These are phyloP conservation scores for Umimayanthus chanpuru DNA, from an alignment of 92 coral and sea anemone species.

Conservation along the genomic window DNA sequence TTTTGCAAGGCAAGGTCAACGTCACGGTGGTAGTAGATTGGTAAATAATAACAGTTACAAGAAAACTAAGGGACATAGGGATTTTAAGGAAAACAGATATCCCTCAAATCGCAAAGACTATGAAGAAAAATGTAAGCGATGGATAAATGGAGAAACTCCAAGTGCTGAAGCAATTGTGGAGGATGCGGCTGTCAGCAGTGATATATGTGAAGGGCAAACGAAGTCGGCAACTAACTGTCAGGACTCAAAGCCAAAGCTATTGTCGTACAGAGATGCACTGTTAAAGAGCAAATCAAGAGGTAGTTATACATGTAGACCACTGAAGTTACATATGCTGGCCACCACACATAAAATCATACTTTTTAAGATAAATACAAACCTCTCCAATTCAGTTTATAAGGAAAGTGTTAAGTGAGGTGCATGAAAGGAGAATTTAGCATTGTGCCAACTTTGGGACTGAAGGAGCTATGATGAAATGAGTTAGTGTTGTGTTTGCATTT, in stretches of 20 bases:
- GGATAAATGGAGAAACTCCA: slow-evolving; percentile 28
- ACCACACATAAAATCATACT: no score
- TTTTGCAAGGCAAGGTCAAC: slow-evolving; percentile 32
- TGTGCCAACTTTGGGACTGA: not conserved
- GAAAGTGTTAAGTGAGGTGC: not conserved
- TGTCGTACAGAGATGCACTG: slow-evolving; percentile 94
- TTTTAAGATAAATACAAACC: no score
- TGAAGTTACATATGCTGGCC: not conserved
- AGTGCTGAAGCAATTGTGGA: not conserved
- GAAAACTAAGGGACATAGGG: slow-evolving; percentile 42
- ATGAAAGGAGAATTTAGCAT: not conserved
- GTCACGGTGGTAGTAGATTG: slow-evolving; percentile 40
- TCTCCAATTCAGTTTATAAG: not conserved
- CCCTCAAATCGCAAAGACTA: slow-evolving; percentile 30
- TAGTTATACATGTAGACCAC: slow-evolving; percentile 1
- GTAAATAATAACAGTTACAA: slow-evolving; percentile 37
- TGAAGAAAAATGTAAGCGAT: slow-evolving; percentile 45
- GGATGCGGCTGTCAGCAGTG: not conserved
- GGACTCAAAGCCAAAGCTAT: slow-evolving; percentile 30
- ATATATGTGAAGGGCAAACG: slow-evolving; percentile 4
- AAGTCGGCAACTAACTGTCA: not conserved
- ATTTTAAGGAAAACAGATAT: slow-evolving; percentile 1
- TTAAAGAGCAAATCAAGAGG: slow-evolving; percentile 68
- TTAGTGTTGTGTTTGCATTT: not conserved
- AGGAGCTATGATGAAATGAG: not conserved